Evolutionary conservation across 1,140 invertebrate species (phyloP), one percentile per base, ranked within the genome.

Genomic region (Polyergus mexicanus): DNA sequence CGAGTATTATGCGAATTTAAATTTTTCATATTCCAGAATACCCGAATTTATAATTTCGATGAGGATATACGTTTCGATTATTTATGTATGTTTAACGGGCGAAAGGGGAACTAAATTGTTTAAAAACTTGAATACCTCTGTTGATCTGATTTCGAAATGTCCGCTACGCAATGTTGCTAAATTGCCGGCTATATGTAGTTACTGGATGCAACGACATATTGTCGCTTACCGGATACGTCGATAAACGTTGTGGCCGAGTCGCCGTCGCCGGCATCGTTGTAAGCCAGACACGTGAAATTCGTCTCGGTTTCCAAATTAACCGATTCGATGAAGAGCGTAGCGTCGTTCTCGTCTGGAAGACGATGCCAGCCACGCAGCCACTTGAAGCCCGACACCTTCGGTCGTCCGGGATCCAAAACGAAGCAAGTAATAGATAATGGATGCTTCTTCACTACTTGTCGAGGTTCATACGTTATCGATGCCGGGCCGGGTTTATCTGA

Each of bases 231-330:
- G 16, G 97, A 95, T 44, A 98, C 98, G 91, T 98, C 96, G 86
- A 99, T 96, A 90, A 96, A 96, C 25, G 97, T 96, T 22, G 96
- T 96, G 5, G 97, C 98, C 10, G 96, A 95, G 66, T 96, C 96
- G 3, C 98, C 98, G 86, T 97, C 96, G 0, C 98, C 98, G 5
- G 97, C 98, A 32, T 97, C 96, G 93, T 98, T 98, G 91, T 96
- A 96, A 0, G 98, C 98, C 78, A 97, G 96, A 92, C 98, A 99
- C 0, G 98, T 98, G 95, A 98, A 98, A 95, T 98, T 98, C 87
- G 97, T 97, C 62, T 97, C 96, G 41, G 97, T 97, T 92, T 98
- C 97, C 47, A 98, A 94, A 32, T 97, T 97, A 6, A 98, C 97
- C 0, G 97, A 97, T 66, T 97, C 96, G 69, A 98, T 97, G 44